Base-by-base conservation (phyloP, 2,797 vertebrate genomes). In the Phalloptychus januarius region DNA sequence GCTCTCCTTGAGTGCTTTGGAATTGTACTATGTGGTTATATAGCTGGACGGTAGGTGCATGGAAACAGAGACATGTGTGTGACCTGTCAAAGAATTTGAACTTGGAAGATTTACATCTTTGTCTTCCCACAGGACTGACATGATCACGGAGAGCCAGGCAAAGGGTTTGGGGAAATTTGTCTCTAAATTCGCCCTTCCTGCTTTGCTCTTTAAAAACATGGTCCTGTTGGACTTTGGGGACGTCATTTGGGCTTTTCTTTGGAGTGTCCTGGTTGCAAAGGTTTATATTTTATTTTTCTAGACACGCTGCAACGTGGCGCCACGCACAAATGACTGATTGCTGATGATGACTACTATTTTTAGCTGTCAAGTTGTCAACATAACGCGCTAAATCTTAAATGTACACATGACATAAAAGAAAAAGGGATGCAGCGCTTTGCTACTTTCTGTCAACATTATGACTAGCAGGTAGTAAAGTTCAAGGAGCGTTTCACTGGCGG, bases 191-290 rank as follows among this genome's bases (percentile, higher is more conserved):
- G 98, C 98, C 77, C 97, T 99, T 81, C 98, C 98, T 0, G 97
- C 97, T 45, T 92, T 99, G 61, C 94, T 99, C 72, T 99, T 99
- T 88, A 98, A 98, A 93, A 99, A 99, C 90, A 99, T 99, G 98
- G 98, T 99, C 82, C 90, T 98, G 88, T 90, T 99, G 86, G 96
- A 98, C 91, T 98, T 99, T 75, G 96, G 95, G 65, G 91, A 98
- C 36, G 96, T 99, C 76, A 96, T 97, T 84, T 99, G 98, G 98
- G 96, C 97, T 6, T 99, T 99, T 86, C 91, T 99, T 18, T 99
- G 96, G 94, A 98, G 98, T 71, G 96, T 99, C 74, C 91, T 99
- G 84, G 88, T 99, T 46, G 97, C 98, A 78, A 99, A 99, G 96
- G 97, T 97, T n/a, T 31, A 15, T n/a, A n/a, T 48, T 16, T 16